Conservation (phyloP, 2,113 vertebrate genomes). For the Opisthocomus hoazin region DNA sequence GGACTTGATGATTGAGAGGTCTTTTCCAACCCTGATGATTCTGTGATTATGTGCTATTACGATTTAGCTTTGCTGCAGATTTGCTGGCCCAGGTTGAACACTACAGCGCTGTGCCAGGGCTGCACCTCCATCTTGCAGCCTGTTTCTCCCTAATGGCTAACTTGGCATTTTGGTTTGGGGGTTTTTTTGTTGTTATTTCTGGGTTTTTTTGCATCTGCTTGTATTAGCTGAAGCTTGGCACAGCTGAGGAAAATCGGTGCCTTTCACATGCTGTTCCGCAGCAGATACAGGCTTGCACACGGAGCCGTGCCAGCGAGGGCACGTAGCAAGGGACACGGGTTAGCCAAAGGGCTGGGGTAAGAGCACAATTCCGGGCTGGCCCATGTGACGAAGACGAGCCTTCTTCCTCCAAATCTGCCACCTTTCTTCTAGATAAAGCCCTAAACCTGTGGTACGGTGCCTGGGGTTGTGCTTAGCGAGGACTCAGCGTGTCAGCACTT, state of each 20-base stretch:
- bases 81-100: background rate
- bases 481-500: background rate
- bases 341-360: background rate
- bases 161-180: background rate
- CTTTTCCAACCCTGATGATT: too few relatives aligned
- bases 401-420: background rate
- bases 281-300: background rate
- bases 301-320: background rate
- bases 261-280: background rate
- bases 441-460: accelerated
- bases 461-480: accelerated
- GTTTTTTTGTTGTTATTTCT: background rate
- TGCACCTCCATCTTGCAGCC: background rate
- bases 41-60: too few relatives aligned
- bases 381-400: accelerated
- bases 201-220: background rate
- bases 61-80: background rate
- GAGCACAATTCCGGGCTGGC: background rate
- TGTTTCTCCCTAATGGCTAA: background rate
- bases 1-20: too few relatives aligned
- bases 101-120: background rate
- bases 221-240: background rate
- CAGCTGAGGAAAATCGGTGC: background rate
- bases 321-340: background rate
- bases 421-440: background rate